phyloP scores from a whole-genome alignment of 1,140 invertebrate species.

The Arion vulgaris region DNA sequence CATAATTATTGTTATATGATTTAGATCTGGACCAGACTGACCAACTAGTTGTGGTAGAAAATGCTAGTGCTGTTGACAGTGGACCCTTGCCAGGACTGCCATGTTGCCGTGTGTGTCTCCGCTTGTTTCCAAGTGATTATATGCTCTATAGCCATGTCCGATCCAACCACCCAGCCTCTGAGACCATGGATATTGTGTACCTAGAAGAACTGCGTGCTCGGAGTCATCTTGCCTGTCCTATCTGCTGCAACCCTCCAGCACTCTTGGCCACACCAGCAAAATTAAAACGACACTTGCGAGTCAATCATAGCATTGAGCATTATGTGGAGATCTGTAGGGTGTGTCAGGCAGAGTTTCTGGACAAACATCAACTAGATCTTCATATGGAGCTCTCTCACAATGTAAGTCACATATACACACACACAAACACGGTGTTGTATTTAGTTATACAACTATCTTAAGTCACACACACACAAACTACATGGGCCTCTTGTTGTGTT shows the following conservation, averaged over 20 bases:
- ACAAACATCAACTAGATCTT: constrained; percentile 14
- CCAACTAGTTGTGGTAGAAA: constrained; percentile 8
- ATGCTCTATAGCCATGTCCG: constrained; percentile 18
- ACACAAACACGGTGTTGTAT: not conserved
- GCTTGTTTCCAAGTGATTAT: constrained; percentile 26
- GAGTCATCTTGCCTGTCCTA: constrained; percentile 24
- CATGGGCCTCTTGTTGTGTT: no score
- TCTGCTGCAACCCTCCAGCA: constrained; percentile 7
- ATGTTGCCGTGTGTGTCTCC: constrained; percentile 29
- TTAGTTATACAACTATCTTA: no score
- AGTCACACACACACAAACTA: no score
- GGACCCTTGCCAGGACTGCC: constrained; percentile 11
- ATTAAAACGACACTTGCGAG: not conserved
- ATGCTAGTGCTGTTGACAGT: constrained; percentile 23
- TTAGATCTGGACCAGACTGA: no score
- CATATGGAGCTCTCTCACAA: constrained; percentile 24
- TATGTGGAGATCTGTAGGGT: constrained; percentile 18
- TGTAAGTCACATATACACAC: not conserved
- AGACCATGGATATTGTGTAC: not conserved
- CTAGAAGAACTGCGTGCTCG: constrained; percentile 16
- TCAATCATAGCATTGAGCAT: constrained; percentile 18
- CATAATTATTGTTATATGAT: no score
- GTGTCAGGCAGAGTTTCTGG: constrained; percentile 15
- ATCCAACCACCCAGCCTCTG: not conserved
- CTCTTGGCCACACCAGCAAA: constrained; percentile 12